Evolutionary conservation across 37 sponge, comb jelly and placozoan genomes (phyloP).

Genomic region (Aphrocallistes beatrix): DNA sequence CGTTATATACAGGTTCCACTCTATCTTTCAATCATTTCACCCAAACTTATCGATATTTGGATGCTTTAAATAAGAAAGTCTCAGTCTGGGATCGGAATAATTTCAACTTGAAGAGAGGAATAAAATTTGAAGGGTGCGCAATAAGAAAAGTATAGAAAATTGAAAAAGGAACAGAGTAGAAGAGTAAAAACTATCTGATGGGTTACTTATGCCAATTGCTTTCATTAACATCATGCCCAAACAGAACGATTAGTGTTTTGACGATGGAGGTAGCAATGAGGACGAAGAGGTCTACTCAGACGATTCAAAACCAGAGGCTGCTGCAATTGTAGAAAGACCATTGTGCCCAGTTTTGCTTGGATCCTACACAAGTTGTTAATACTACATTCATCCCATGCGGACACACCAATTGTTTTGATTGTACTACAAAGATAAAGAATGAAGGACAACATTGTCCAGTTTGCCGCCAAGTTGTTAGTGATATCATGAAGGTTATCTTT

Average conservation of each 20-base stretch:
- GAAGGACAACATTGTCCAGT: background rate
- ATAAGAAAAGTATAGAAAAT: background rate
- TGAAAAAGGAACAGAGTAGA: background rate
- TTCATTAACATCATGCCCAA: background rate
- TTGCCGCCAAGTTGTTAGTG: conserved; percentile 5
- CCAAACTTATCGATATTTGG: no score
- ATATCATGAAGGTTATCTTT: conserved; percentile 12
- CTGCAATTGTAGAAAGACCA: background rate
- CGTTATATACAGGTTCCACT: no score
- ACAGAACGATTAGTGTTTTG: conserved; percentile 6
- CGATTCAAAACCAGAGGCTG: conserved; percentile 3
- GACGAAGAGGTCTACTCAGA: conserved; percentile 17
- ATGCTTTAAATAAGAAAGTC: background rate
- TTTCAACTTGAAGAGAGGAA: background rate
- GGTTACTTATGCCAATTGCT: conserved; percentile 5
- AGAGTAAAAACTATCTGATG: background rate
- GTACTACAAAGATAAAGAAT: background rate
- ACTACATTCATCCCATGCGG: conserved; percentile 13
- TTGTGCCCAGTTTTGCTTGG: conserved; percentile 3
- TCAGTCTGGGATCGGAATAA: background rate
- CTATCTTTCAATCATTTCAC: no score
- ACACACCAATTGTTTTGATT: conserved; percentile 8
- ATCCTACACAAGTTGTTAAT: background rate
- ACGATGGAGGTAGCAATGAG: background rate
- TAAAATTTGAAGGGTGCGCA: background rate